Conservation (phyloP, 2,888 invertebrate genomes). For the Calameuta pallipes region DNA sequence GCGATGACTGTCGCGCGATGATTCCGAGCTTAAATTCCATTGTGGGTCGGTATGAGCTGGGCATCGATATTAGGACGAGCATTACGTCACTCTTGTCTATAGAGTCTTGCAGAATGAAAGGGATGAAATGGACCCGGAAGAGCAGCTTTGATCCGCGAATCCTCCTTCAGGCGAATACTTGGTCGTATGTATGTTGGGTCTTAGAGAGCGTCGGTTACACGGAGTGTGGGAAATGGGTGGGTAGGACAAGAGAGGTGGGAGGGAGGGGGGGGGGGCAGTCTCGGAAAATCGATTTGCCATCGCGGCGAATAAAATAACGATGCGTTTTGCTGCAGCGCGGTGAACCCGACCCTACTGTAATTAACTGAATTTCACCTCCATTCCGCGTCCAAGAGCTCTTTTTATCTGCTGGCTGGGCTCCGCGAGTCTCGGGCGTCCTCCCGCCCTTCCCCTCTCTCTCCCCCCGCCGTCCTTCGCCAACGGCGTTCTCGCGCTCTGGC, state of each 20-base stretch:
- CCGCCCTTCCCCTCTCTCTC: background rate
- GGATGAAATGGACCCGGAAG: background rate
- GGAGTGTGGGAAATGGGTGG: constrained; percentile 22
- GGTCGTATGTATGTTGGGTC: background rate
- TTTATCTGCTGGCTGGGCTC: background rate
- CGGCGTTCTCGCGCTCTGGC: constrained; percentile 5
- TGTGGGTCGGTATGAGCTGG: no score
- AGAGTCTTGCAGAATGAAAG: background rate
- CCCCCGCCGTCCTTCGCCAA: no score
- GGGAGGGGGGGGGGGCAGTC: constrained; percentile 9
- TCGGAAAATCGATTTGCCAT: constrained; percentile 33
- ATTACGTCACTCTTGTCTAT: background rate
- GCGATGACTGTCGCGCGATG: background rate
- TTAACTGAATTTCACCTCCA: constrained; percentile 12
- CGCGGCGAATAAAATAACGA: constrained; percentile 26
- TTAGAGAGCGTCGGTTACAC: constrained; percentile 17
- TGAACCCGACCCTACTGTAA: constrained; percentile 9
- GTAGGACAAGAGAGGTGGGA: no score
- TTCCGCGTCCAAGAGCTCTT: background rate
- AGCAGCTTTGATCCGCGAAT: background rate
- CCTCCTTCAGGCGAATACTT: background rate
- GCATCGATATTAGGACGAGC: background rate
- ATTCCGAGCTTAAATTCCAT: background rate
- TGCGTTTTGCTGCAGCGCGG: constrained; percentile 23
- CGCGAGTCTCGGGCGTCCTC: background rate